A percentile compares a stretch with the other conserved stretches of the same genome.
Conservation (phyloP, 2,113 vertebrate genomes). For the Podocnemis expansa region DNA sequence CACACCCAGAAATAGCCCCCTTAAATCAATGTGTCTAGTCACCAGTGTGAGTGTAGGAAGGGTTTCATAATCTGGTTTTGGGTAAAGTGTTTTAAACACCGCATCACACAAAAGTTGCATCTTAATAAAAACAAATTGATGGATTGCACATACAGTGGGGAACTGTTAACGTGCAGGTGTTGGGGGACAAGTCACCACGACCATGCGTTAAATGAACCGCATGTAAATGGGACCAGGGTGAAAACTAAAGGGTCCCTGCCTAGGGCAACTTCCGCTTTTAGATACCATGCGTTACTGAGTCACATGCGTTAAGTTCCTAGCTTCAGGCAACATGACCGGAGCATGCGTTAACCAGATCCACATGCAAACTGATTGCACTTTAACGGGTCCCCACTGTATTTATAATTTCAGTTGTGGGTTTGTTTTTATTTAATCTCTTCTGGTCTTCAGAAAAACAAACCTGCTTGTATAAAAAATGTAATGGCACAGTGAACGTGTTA, state of each 20-base stretch:
- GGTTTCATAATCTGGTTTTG: background rate
- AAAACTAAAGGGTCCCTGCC: no score
- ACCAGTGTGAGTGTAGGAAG: background rate
- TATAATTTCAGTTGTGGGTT: rapidly evolving
- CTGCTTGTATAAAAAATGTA: background rate
- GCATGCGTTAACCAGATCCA: no score
- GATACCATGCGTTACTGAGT: no score
- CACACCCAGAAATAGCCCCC: background rate
- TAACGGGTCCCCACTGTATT: no score
- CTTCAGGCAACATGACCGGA: no score
- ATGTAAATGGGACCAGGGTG: no score
- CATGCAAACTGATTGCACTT: no score
- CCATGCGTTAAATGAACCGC: no score
- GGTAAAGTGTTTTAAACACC: rapidly evolving
- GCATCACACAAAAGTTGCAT: background rate
- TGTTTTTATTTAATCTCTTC: rapidly evolving
- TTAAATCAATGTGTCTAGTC: rapidly evolving
- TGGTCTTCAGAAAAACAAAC: background rate
- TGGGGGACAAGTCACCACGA: no score
- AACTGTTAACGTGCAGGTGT: no score
- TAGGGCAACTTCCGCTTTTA: no score
- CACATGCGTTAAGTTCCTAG: no score
- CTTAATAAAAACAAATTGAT: background rate
- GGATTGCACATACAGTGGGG: background rate
- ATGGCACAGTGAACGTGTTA: background rate